Conservation (phyloP, 1,140 invertebrate species). For the Harpegnathos saltator region DNA sequence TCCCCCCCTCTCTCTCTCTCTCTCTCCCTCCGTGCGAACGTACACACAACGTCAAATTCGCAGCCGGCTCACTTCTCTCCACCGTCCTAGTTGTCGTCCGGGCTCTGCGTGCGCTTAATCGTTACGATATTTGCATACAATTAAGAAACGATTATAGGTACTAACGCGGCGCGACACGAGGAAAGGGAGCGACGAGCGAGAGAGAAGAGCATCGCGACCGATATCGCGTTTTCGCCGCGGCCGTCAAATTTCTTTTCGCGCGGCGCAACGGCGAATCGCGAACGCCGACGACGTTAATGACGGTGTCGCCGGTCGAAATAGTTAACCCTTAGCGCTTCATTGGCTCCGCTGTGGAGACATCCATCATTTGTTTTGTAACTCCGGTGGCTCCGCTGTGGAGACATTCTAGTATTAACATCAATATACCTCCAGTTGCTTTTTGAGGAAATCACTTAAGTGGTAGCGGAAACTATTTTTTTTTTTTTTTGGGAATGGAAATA, state of each 20-base stretch:
- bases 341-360: too few relatives aligned
- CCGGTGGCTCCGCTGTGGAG: too few relatives aligned
- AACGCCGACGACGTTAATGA: background rate
- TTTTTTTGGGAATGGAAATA: too few relatives aligned
- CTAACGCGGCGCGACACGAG: constrained; percentile 5
- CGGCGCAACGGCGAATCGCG: background rate
- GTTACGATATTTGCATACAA: constrained; percentile 59
- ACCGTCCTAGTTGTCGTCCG: constrained; percentile 32
- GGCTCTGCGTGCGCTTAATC: constrained; percentile 39
- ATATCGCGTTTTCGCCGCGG: constrained; percentile 21
- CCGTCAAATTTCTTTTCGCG: constrained; percentile 7
- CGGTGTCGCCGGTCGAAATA: background rate
- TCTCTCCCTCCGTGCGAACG: background rate
- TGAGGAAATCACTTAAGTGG: too few relatives aligned
- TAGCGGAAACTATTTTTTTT: too few relatives aligned
- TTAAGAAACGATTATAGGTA: constrained; percentile 49
- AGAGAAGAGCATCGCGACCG: constrained; percentile 29
- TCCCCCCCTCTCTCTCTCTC: background rate
- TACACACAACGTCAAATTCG: constrained; percentile 1
- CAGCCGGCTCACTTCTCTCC: background rate
- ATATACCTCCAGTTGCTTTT: too few relatives aligned
- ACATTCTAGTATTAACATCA: too few relatives aligned
- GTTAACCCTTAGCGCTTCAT: too few relatives aligned
- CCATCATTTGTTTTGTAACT: too few relatives aligned
- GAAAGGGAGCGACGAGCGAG: background rate